Base-by-base conservation (phyloP, 92 coral and sea anemone genomes). In the Scolanthus callimorphus region DNA sequence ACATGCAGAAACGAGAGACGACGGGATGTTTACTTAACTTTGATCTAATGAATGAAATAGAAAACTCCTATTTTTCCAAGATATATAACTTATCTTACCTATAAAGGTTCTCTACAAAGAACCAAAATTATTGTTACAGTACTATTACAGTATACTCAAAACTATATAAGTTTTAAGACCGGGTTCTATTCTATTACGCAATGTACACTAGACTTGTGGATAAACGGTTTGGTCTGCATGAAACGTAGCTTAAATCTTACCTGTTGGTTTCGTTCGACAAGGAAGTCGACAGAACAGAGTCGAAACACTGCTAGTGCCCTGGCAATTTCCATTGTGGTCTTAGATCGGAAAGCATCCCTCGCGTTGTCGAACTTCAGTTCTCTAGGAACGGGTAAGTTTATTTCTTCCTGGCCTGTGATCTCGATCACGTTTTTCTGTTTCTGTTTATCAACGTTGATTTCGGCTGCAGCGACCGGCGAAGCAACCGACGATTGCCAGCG, bases 231-330 rank as follows among this genome's bases (percentile, higher is more conserved):
- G n/a, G n/a, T n/a, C n/a, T n/a, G 2, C 11, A 11, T 52, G 19
- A 2, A 24, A 52, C 17, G 17, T 3, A 15, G 3, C 46, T 26
- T 10, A 27, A 1, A 11, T 30, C 96, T 46, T 59, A 94, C 96
- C 97, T 84, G 60, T 62, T 51, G 72, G 55, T 94, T 94, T 53
- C 69, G 75, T 41, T 84, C 86, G n/a, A 94, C 99, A 20, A 94
- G 84, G 60, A 84, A 59, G 54, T 81, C 79, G 31, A 80, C 55
- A 4, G 99, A 89, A 46, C 99, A 94, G 30, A 89, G 69, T 70
- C 74, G 80, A 60, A 94, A 89, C 24, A 94, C 91, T 28, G 82
- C 60, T 45, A 94, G 31, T 2, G 99, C 96, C 34, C 99, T 88
- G 20, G 79, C 25, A 31, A 94, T 79, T 39, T 94, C 97, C 66